Base-by-base conservation (phyloP, 2,113 vertebrate genomes). In the Chamaetylas fuelleborni region DNA sequence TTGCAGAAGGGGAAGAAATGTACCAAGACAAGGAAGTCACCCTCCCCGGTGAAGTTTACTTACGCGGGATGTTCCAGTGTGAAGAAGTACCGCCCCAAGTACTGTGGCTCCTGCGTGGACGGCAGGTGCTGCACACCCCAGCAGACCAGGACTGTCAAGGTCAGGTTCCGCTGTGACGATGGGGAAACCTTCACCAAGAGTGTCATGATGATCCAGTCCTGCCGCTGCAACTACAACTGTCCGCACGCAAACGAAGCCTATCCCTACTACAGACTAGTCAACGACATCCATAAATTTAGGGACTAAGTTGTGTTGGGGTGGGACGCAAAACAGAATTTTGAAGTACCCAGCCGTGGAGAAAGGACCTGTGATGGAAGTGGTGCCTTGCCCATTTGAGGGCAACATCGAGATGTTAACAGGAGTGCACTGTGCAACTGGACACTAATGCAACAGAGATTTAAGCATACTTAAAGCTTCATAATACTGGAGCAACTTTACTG, bases 241-340 rank as follows among this genome's bases (percentile, higher is more conserved):
- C 99, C 99, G 0, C 98, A 99, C 7, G 95, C 98, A 70, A 99
- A 98, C 2, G 99, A 99, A 92, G 98, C 98, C 28, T 99, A 99
- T 62, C 99, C 99, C 48, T 99, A 99, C 98, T 99, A 99, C 98
- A 98, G 98, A 97, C 98, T 99, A 51, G 99, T 98, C 98, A 99
- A 99, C 2, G 99, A 99, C 98, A 99, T 99, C 86, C 99, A 99
- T 98, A 99, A 99, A 98, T 99, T 99, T 97, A 98, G 98, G 98
- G 99, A 99, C 98, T 99, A 97, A 99, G 71, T 22, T 65, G 71
- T 67, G 48, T 76, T 53, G 92, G 96, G 95, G 92, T 42, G 96
- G 94, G 96, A 94, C 62, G 81, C 69, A 66, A 66, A 94, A 58
- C 50, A 88, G 92, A 91, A 71, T 86, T 95, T 66, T 83, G 94